Conservation (phyloP, 2,113 vertebrate genomes). For the Phyllopteryx taeniolatus region DNA sequence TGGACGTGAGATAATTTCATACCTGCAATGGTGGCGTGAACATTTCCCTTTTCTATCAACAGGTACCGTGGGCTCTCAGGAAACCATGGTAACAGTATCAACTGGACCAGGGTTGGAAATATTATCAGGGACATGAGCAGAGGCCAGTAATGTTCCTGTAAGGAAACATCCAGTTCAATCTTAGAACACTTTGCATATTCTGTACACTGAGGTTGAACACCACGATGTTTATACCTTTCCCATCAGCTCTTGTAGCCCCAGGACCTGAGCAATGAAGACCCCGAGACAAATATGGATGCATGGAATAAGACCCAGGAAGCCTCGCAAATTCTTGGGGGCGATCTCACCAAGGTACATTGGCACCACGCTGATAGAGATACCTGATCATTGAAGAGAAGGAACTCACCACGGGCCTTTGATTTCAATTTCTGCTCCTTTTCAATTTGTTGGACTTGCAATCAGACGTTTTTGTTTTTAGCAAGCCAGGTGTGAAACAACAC, state of each 20-base stretch:
- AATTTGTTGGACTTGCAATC: neutral
- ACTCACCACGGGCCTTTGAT: neutral
- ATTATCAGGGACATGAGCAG: slow-evolving; percentile 78
- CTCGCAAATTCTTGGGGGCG: slow-evolving; percentile 82
- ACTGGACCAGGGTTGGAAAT: slow-evolving; percentile 78
- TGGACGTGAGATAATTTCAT: neutral
- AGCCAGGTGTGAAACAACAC: neutral
- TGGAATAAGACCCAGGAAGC: slow-evolving; percentile 83
- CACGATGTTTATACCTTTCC: slow-evolving; percentile 69
- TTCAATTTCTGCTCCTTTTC: neutral
- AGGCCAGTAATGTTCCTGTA: slow-evolving; percentile 85
- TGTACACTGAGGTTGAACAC: neutral
- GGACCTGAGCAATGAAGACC: slow-evolving; percentile 82
- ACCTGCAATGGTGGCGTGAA: slow-evolving; percentile 78
- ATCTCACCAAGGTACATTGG: slow-evolving; percentile 91
- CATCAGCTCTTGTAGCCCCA: slow-evolving; percentile 82
- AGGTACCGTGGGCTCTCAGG: slow-evolving; percentile 89
- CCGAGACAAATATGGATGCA: slow-evolving; percentile 88
- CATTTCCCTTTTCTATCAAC: slow-evolving; percentile 80
- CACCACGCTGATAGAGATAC: slow-evolving; percentile 85
- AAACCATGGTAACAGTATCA: slow-evolving; percentile 84
- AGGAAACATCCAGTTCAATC: neutral
- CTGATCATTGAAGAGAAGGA: slow-evolving; percentile 53
- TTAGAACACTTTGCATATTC: neutral
- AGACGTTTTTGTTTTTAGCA: neutral